A percentile compares a stretch with the other conserved stretches of the same genome.
These are phyloP conservation scores for Priocnemis perturbator DNA, from an alignment of 2,888 invertebrate species.

Conservation along the genomic window DNA sequence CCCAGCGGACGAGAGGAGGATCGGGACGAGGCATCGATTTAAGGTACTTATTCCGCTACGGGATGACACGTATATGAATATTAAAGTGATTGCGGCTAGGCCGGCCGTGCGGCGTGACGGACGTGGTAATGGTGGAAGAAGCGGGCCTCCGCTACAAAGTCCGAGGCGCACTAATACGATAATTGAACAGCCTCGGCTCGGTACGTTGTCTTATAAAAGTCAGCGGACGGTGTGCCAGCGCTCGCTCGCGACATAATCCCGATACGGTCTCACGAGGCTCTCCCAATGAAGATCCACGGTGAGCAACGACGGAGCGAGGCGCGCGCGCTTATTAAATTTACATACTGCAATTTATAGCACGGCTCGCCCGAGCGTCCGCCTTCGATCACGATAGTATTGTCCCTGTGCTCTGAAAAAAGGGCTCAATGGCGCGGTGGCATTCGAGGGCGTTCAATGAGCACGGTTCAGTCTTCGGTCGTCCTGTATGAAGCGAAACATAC, in stretches of 20 bases:
- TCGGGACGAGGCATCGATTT: background rate
- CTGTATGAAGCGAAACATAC: no score
- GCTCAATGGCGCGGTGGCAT: conserved; percentile 39
- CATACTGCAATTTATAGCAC: conserved; percentile 67
- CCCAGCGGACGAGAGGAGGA: conserved; percentile 15
- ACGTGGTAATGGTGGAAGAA: no score
- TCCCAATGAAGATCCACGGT: conserved; percentile 40
- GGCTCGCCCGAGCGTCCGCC: conserved; percentile 49
- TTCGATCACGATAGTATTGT: conserved; percentile 67
- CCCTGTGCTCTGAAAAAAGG: conserved; percentile 22
- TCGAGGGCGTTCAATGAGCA: background rate
- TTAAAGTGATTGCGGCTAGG: no score
- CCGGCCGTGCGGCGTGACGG: no score
- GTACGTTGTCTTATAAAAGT: background rate
- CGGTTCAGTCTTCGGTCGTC: no score
- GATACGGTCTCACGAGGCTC: conserved; percentile 31
- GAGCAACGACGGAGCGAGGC: conserved; percentile 35
- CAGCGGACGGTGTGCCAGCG: background rate
- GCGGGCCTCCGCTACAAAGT: no score
- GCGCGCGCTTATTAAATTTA: conserved; percentile 65
- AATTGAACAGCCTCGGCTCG: no score
- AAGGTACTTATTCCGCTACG: no score
- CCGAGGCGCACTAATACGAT: no score
- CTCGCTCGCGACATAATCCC: conserved; percentile 14
- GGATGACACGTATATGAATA: no score